Conservation (phyloP, 2,888 invertebrate species). For the Eudemis profundana region DNA sequence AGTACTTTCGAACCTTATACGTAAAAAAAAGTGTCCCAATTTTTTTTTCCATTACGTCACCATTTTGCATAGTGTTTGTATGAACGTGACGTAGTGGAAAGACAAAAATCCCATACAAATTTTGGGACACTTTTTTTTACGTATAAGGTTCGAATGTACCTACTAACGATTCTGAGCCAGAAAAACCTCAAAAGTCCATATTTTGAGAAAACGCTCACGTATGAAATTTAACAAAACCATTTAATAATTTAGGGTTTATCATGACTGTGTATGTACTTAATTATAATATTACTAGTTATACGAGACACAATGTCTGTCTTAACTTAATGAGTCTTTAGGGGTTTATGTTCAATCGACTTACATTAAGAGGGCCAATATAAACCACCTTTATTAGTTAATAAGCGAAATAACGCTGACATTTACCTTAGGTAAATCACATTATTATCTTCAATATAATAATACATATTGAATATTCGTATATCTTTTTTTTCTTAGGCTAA, state of each 20-base stretch:
- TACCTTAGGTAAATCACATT: slow-evolving; percentile 43
- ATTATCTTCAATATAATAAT: slow-evolving; percentile 13
- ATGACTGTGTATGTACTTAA: background rate
- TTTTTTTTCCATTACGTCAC: no score
- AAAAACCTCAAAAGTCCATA: no score
- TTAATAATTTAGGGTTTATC: background rate
- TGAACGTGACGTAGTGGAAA: no score
- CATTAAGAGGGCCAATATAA: slow-evolving; percentile 31
- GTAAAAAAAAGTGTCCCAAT: no score
- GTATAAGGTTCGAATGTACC: no score
- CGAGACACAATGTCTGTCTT: background rate
- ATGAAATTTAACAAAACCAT: background rate
- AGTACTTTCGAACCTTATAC: no score
- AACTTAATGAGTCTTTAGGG: slow-evolving; percentile 24
- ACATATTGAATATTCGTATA: background rate
- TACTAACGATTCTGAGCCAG: no score
- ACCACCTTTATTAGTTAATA: slow-evolving; percentile 60
- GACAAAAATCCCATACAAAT: no score
- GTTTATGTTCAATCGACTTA: slow-evolving; percentile 41
- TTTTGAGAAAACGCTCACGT: no score
- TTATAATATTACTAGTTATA: slow-evolving; percentile 10
- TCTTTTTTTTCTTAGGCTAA: no score
- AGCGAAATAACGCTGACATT: slow-evolving; percentile 53
- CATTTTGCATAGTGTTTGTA: no score
- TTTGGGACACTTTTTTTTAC: no score